Percentiles rank a stretch among this genome's conserved stretches.
These are phyloP conservation scores for Sarcophaga carnaria DNA, from an alignment of 2,888 invertebrate genomes.

Conservation along the genomic window DNA sequence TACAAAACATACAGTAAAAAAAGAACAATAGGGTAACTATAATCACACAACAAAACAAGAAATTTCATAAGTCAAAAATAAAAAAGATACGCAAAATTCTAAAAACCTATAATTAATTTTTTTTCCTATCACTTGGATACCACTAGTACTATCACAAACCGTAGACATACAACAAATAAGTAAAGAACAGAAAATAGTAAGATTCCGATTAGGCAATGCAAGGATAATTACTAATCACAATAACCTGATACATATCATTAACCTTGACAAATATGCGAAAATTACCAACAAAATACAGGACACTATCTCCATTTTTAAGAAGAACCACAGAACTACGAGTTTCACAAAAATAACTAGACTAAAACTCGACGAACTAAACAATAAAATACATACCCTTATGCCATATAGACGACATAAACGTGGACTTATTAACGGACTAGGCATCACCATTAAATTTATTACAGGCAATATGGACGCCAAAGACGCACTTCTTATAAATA, in stretches of 20 bases:
- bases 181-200: slow-evolving; percentile 4
- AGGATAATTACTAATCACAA: slow-evolving; percentile 26
- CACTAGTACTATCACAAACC: slow-evolving; percentile 1
- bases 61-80: slow-evolving; percentile 1
- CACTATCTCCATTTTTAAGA: neutral
- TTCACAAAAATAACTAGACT: slow-evolving; percentile 23
- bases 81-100: neutral
- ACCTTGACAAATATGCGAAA: slow-evolving; percentile 2
- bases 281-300: neutral
- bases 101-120: neutral
- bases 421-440: slow-evolving; percentile 58
- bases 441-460: slow-evolving; percentile 56
- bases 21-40: slow-evolving; percentile 3
- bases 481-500: slow-evolving; percentile 6
- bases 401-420: slow-evolving; percentile 35
- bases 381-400: slow-evolving; percentile 29
- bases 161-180: neutral
- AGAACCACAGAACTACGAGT: slow-evolving; percentile 10
- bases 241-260: slow-evolving; percentile 15
- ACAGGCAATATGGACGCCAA: slow-evolving; percentile 57
- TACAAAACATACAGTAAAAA: slow-evolving; percentile 18
- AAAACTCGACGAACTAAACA: slow-evolving; percentile 49
- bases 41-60: neutral
- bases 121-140: slow-evolving; percentile 1
- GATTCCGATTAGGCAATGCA: slow-evolving; percentile 22